phyloP scores from a whole-genome alignment of 2,888 invertebrate species.

The Harpalus rubripes region DNA sequence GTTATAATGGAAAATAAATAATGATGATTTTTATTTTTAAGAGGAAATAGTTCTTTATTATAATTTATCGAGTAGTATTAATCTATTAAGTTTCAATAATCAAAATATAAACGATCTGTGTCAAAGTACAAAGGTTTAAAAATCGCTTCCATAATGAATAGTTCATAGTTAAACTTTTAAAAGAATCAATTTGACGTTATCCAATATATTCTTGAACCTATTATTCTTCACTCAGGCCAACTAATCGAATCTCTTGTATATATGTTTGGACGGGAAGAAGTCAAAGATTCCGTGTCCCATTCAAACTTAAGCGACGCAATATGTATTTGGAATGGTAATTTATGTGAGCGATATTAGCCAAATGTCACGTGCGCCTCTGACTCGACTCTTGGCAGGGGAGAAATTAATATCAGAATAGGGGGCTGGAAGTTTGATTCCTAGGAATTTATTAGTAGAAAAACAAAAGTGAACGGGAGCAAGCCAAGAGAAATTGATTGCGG shows the following conservation, averaged over 20 bases:
- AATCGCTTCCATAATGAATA: too few species aligned
- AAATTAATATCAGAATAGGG: conserved; percentile 54
- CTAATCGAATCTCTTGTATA: not conserved
- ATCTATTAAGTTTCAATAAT: too few species aligned
- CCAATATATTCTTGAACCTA: not conserved
- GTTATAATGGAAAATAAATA: too few species aligned
- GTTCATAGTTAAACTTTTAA: not conserved
- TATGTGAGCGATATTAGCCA: conserved; percentile 62
- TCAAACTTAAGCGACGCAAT: conserved; percentile 33
- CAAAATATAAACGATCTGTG: too few species aligned
- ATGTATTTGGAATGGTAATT: conserved; percentile 60
- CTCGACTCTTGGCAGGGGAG: conserved; percentile 32
- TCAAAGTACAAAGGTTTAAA: too few species aligned
- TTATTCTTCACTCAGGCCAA: not conserved
- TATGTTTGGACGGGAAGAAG: not conserved
- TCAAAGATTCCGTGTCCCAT: not conserved
- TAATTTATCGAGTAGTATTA: too few species aligned
- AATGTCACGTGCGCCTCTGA: conserved; percentile 58
- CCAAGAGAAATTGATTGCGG: conserved; percentile 56
- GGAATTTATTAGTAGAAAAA: conserved; percentile 64
- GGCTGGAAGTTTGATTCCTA: conserved; percentile 60
- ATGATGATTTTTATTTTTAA: too few species aligned
- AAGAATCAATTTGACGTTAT: not conserved
- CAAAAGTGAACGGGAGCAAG: conserved; percentile 26
- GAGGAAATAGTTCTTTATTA: too few species aligned